phyloP scores from a whole-genome alignment of 1,140 invertebrate species.

The Venustaconcha ellipsiformis region DNA sequence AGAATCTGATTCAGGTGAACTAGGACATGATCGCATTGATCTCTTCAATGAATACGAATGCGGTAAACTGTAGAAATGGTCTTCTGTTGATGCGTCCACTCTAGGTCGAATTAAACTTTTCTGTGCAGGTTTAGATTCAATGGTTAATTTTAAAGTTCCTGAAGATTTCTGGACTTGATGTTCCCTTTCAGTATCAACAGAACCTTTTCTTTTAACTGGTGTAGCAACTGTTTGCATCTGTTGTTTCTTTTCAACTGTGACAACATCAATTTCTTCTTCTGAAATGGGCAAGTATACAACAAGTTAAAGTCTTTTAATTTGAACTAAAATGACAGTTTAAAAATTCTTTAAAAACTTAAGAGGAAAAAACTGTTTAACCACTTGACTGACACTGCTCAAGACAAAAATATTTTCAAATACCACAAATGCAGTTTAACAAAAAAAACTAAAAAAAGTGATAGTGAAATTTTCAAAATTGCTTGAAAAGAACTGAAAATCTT shows the following conservation, averaged over 20 bases:
- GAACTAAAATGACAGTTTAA: too few relatives aligned
- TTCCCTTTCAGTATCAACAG: conserved; percentile 25
- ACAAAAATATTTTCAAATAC: too few relatives aligned
- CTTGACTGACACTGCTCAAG: too few relatives aligned
- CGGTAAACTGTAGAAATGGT: conserved; percentile 53
- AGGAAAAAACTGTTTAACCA: too few relatives aligned
- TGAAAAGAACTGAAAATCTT: neutral
- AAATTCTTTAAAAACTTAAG: too few relatives aligned
- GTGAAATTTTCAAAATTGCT: too few relatives aligned
- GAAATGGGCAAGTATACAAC: conserved; percentile 5
- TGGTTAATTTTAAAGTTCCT: conserved; percentile 30
- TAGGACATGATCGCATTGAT: conserved; percentile 41
- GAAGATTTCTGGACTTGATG: conserved; percentile 19
- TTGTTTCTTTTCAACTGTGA: conserved; percentile 46
- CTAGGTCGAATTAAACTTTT: conserved; percentile 30
- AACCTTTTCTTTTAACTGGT: conserved; percentile 23
- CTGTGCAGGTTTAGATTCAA: conserved; percentile 28
- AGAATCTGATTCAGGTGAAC: conserved; percentile 34
- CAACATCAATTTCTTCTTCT: conserved; percentile 61
- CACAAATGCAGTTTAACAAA: too few relatives aligned
- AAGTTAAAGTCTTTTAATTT: neutral
- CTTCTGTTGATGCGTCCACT: conserved; percentile 46
- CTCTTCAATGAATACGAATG: conserved; percentile 45
- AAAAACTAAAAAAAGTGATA: too few relatives aligned
- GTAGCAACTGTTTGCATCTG: conserved; percentile 14